Evolutionary conservation across 2,888 invertebrate species (phyloP).

Genomic region (Deladenus siricidicola): DNA sequence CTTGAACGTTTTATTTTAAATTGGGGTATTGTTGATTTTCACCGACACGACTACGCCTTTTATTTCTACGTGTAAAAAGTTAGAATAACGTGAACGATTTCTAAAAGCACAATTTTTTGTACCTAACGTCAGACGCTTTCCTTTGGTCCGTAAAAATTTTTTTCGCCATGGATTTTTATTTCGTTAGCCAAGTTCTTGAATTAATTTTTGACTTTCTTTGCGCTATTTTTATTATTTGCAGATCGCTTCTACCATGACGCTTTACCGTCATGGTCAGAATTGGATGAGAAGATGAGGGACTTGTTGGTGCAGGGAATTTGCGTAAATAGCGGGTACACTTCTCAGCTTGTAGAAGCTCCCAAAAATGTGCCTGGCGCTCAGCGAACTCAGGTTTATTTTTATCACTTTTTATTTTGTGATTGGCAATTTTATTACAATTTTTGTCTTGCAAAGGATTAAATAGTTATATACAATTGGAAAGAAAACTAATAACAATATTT

Average conservation of each 20-base stretch:
- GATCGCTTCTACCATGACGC: slow-evolving; percentile 30
- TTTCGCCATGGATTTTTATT: too few relatives aligned
- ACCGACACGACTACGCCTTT: too few relatives aligned
- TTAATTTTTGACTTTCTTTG: too few relatives aligned
- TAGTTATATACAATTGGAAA: background rate
- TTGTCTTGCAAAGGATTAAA: background rate
- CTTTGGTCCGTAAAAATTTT: too few relatives aligned
- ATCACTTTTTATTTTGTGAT: background rate
- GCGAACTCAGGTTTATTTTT: slow-evolving; percentile 31
- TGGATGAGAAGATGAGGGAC: slow-evolving; percentile 31
- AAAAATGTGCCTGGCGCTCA: slow-evolving; percentile 22
- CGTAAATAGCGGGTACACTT: slow-evolving; percentile 37
- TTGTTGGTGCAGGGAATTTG: slow-evolving; percentile 76
- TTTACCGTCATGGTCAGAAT: slow-evolving; percentile 24
- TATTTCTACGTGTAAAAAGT: too few relatives aligned
- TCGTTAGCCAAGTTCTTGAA: too few relatives aligned
- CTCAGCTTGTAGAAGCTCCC: slow-evolving; percentile 15
- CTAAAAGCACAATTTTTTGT: too few relatives aligned
- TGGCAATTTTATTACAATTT: background rate
- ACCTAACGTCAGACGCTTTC: too few relatives aligned
- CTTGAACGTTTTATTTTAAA: too few relatives aligned
- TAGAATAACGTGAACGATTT: too few relatives aligned
- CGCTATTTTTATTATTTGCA: slow-evolving; percentile 6
- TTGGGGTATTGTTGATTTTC: too few relatives aligned
- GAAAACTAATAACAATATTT: background rate